Conservation (phyloP, 2,113 vertebrate genomes). For the Tetrax tetrax region DNA sequence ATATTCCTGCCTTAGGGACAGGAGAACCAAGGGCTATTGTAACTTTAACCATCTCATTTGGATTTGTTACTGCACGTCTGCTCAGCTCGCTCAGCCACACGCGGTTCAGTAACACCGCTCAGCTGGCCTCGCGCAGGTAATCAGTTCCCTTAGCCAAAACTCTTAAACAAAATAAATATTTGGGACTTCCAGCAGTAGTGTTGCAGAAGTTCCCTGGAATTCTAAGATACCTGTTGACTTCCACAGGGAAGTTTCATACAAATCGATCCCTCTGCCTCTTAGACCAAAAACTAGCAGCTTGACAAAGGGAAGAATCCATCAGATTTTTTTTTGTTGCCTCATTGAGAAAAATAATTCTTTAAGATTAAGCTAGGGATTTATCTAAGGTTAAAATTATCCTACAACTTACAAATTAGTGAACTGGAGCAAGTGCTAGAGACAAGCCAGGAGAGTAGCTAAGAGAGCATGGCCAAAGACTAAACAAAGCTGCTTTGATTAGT, state of each 20-base stretch:
- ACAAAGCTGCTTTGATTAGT: slow-evolving; percentile 51
- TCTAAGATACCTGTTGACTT: neutral
- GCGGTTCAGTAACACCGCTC: neutral
- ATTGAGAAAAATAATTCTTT: neutral
- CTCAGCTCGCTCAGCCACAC: neutral
- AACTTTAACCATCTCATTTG: neutral
- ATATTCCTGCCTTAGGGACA: neutral
- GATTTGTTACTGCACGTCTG: neutral
- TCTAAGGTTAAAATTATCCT: neutral
- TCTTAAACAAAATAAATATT: neutral
- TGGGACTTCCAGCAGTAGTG: neutral
- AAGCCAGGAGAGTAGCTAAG: slow-evolving; percentile 58
- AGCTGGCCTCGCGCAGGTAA: neutral
- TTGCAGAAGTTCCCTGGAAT: neutral
- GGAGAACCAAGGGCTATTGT: neutral
- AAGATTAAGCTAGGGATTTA: neutral
- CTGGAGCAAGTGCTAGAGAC: slow-evolving; percentile 58
- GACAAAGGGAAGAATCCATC: neutral
- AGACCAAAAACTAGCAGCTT: neutral
- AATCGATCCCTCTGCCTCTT: neutral
- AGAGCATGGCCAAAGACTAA: slow-evolving; percentile 49
- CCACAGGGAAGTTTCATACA: accelerated
- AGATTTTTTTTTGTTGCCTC: neutral
- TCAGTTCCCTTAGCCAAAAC: neutral
- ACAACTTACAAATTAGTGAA: slow-evolving; percentile 33